Conservation (phyloP, 1,140 invertebrate genomes). For the Trialeurodes vaporariorum region DNA sequence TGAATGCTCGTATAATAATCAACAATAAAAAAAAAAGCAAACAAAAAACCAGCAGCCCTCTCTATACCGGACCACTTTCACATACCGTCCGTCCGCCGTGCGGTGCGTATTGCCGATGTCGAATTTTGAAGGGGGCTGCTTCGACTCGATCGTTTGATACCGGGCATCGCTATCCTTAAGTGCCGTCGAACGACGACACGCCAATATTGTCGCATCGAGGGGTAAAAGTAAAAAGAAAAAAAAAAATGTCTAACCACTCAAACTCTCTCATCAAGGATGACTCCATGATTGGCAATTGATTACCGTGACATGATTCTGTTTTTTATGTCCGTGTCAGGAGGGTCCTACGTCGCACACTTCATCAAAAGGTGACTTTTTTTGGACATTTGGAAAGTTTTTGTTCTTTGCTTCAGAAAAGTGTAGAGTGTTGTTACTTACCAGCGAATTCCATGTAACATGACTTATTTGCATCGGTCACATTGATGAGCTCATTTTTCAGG, state of each 20-base stretch:
- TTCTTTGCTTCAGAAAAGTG: too few relatives aligned
- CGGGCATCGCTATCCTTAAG: not conserved
- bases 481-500: too few relatives aligned
- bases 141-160: too few relatives aligned
- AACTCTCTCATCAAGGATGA: not conserved
- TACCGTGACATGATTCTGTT: not conserved
- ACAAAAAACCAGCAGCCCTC: too few relatives aligned
- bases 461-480: too few relatives aligned
- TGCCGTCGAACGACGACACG: not conserved
- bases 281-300: not conserved
- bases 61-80: too few relatives aligned
- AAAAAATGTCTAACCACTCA: not conserved
- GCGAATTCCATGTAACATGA: too few relatives aligned
- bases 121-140: not conserved
- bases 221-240: not conserved
- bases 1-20: not conserved
- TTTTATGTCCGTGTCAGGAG: not conserved
- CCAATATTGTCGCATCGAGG: not conserved
- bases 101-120: not conserved
- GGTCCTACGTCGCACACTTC: too few relatives aligned
- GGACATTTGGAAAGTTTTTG: too few relatives aligned
- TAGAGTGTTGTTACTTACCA: too few relatives aligned
- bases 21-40: not conserved
- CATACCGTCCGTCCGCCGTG: too few relatives aligned
- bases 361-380: too few relatives aligned